A percentile compares a stretch with the other conserved stretches of the same genome.
Evolutionary conservation across 2,797 vertebrate genomes (phyloP).

Genomic region (Enteromius treurensis): DNA sequence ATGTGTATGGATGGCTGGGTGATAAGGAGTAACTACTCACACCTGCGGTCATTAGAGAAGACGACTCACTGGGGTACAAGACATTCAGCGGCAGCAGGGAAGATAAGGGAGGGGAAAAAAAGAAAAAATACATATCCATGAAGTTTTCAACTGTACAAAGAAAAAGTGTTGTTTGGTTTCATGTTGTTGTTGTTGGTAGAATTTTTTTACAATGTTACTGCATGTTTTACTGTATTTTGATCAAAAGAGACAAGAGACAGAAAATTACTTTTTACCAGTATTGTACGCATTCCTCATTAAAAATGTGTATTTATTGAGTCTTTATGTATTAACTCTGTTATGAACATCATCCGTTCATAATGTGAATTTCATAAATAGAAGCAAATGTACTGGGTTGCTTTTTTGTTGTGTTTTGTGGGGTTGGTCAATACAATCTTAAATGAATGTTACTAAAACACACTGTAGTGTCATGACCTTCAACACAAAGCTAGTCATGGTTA

Average conservation of each 20-base stretch:
- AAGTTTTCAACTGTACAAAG: background rate
- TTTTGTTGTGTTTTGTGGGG: background rate
- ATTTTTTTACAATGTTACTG: background rate
- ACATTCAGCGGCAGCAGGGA: constrained; percentile 10
- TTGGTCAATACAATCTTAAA: background rate
- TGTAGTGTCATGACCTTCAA: background rate
- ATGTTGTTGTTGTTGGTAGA: background rate
- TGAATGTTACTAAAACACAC: background rate
- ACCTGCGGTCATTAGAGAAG: constrained; percentile 47
- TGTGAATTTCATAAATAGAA: background rate
- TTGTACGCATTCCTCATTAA: background rate
- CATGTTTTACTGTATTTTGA: background rate
- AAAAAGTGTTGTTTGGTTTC: background rate
- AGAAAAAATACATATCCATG: background rate
- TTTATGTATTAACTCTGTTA: background rate
- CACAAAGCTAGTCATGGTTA: background rate
- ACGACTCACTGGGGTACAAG: constrained; percentile 34
- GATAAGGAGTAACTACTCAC: constrained; percentile 56
- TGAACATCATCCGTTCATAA: background rate
- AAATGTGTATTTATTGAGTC: background rate
- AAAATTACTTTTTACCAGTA: background rate
- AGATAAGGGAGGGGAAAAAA: background rate
- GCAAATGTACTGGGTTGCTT: background rate
- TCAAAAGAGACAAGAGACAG: background rate
- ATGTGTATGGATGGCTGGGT: constrained; percentile 54